These are phyloP conservation scores for Lacanobia wlatinum DNA, from an alignment of 2,888 invertebrate genomes.

Conservation along the genomic window DNA sequence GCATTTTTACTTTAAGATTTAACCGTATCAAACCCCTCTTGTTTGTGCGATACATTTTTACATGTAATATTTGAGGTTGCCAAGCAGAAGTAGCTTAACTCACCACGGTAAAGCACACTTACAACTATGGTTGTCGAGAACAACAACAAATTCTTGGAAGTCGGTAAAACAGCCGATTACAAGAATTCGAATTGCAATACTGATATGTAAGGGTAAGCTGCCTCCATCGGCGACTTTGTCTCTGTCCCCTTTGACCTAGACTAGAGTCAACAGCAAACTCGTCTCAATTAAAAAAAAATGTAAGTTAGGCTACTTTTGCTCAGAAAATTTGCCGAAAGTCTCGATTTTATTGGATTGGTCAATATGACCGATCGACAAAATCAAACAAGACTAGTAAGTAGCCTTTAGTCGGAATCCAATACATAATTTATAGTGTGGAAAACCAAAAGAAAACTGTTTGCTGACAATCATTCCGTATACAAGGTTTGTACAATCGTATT, in stretches of 20 bases:
- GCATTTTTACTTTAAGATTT: constrained; percentile 63
- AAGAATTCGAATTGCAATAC: background rate
- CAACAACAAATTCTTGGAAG: background rate
- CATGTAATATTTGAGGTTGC: constrained; percentile 16
- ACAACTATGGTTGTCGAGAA: background rate
- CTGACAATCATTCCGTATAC: constrained; percentile 79
- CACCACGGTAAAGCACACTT: background rate
- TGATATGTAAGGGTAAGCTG: too few species aligned
- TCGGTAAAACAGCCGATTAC: background rate
- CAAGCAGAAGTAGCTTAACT: constrained; percentile 33
- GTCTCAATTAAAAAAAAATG: background rate
- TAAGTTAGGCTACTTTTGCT: constrained; percentile 27
- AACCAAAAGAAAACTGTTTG: constrained; percentile 44
- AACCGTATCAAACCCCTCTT: constrained; percentile 50
- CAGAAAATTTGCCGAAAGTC: constrained; percentile 6
- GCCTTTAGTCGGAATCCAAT: constrained; percentile 17
- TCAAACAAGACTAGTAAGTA: constrained; percentile 3
- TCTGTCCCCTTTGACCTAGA: too few species aligned
- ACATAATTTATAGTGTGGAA: constrained; percentile 23
- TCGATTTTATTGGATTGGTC: constrained; percentile 13
- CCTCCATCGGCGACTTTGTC: too few species aligned
- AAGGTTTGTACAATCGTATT: constrained; percentile 75
- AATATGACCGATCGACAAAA: constrained; percentile 13
- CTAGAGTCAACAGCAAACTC: too few species aligned
- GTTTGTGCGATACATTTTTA: constrained; percentile 39